Conservation (phyloP, 2,888 invertebrate species). For the Athalia rosae region DNA sequence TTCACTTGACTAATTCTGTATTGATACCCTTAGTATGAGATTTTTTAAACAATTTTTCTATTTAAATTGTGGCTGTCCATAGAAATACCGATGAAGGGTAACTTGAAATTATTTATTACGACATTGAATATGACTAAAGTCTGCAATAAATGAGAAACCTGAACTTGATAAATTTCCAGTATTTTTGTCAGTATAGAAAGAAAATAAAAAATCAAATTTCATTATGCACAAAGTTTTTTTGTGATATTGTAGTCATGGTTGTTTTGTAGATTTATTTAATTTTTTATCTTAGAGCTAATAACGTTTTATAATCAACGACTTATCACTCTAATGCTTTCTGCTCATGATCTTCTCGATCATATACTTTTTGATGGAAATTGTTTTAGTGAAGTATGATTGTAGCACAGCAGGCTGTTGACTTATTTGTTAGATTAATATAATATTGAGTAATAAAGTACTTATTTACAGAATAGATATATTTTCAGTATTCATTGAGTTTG, state of each 20-base stretch:
- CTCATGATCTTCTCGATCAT: too few relatives aligned
- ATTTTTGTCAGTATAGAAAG: too few relatives aligned
- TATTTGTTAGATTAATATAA: conserved; percentile 49
- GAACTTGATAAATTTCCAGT: not conserved
- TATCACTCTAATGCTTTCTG: too few relatives aligned
- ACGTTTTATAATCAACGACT: too few relatives aligned
- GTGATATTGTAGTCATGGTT: too few relatives aligned
- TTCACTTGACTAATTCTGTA: conserved; percentile 9
- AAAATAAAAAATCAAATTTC: too few relatives aligned
- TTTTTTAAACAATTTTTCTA: not conserved
- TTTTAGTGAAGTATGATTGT: conserved; percentile 13
- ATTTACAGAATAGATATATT: conserved; percentile 12
- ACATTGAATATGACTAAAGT: not conserved
- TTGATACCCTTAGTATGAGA: conserved; percentile 21
- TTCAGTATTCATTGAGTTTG: not conserved
- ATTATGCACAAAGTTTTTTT: too few relatives aligned
- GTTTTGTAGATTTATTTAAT: not conserved
- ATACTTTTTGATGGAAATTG: too few relatives aligned
- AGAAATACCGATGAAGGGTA: not conserved
- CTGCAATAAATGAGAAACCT: too few relatives aligned
- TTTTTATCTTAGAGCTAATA: not conserved
- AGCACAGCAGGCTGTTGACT: conserved; percentile 54
- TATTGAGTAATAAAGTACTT: conserved; percentile 36
- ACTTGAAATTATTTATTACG: not conserved
- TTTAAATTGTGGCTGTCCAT: not conserved